Conservation (phyloP, 2,888 invertebrate genomes). For the Crossocerus cetratus region DNA sequence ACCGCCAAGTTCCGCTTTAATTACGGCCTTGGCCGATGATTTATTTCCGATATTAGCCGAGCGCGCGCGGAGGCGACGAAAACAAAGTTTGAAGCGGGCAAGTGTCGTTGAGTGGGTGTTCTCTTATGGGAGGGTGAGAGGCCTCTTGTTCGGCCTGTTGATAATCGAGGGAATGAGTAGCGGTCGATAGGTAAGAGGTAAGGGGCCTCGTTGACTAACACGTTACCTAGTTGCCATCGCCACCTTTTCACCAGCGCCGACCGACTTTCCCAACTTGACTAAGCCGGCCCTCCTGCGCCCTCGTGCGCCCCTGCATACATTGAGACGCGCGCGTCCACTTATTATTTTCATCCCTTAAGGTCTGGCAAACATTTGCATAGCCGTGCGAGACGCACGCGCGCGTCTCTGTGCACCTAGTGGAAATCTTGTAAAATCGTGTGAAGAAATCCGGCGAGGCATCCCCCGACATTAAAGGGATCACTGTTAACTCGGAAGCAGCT, state of each 20-base stretch:
- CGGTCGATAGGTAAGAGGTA: slow-evolving; percentile 46
- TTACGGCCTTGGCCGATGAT: not conserved
- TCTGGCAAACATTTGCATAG: slow-evolving; percentile 66
- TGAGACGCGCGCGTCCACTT: slow-evolving; percentile 42
- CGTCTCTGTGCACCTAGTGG: slow-evolving; percentile 13
- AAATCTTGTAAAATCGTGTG: slow-evolving; percentile 14
- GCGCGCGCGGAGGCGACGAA: not conserved
- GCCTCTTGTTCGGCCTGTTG: slow-evolving; percentile 44
- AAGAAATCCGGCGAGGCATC: slow-evolving; percentile 18
- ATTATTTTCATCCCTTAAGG: slow-evolving; percentile 67
- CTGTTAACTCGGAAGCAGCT: slow-evolving; percentile 26
- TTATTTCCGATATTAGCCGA: slow-evolving; percentile 1
- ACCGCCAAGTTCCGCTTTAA: not conserved
- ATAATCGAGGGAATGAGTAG: slow-evolving; percentile 53
- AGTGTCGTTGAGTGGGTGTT: slow-evolving; percentile 26
- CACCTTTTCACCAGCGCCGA: not conserved
- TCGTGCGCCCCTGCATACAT: slow-evolving; percentile 27
- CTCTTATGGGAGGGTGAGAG: slow-evolving; percentile 41
- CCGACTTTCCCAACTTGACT: slow-evolving; percentile 26
- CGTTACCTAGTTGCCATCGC: slow-evolving; percentile 25
- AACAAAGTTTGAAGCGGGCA: slow-evolving; percentile 11
- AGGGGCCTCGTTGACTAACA: slow-evolving; percentile 31
- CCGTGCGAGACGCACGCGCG: slow-evolving; percentile 21
- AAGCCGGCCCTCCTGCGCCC: slow-evolving; percentile 29
- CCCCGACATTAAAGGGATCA: slow-evolving; percentile 15